These are phyloP conservation scores for Adineta ricciae DNA, from an alignment of 2,888 invertebrate species.

Conservation along the genomic window DNA sequence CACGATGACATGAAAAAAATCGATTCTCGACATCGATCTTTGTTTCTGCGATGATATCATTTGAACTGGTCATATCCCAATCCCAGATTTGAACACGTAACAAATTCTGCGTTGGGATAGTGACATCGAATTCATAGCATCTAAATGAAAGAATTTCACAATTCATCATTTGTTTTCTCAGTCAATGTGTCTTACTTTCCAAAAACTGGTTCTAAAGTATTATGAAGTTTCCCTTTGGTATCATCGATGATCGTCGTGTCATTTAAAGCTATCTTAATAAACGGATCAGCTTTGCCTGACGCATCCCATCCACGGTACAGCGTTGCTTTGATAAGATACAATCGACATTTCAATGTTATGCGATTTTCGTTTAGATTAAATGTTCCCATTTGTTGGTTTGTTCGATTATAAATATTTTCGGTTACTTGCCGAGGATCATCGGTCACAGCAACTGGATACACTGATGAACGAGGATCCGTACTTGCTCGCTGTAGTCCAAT, in stretches of 20 bases:
- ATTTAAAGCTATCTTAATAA: constrained; percentile 72
- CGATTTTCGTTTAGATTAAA: constrained; percentile 38
- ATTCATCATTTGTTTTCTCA: too few species aligned
- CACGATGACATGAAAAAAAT: constrained; percentile 41
- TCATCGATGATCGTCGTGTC: constrained; percentile 66
- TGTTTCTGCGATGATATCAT: constrained; percentile 45
- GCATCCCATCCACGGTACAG: constrained; percentile 50
- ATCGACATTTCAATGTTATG: constrained; percentile 47
- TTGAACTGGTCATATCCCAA: constrained; percentile 37
- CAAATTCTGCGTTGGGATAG: constrained; percentile 35
- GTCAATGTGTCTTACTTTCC: constrained; percentile 54
- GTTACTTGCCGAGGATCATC: background rate
- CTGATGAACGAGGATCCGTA: background rate
- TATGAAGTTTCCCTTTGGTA: constrained; percentile 78
- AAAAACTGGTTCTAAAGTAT: constrained; percentile 80
- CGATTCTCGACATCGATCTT: constrained; percentile 45
- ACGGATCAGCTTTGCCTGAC: constrained; percentile 64
- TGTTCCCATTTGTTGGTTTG: background rate
- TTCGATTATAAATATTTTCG: background rate
- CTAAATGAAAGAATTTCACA: too few species aligned
- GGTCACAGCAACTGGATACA: background rate
- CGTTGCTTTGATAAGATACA: constrained; percentile 49
- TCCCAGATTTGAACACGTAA: constrained; percentile 35
- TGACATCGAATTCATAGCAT: constrained; percentile 26
- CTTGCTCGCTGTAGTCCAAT: too few species aligned